Conservation (phyloP, 2,113 vertebrate genomes). For the Callaeas wilsoni region DNA sequence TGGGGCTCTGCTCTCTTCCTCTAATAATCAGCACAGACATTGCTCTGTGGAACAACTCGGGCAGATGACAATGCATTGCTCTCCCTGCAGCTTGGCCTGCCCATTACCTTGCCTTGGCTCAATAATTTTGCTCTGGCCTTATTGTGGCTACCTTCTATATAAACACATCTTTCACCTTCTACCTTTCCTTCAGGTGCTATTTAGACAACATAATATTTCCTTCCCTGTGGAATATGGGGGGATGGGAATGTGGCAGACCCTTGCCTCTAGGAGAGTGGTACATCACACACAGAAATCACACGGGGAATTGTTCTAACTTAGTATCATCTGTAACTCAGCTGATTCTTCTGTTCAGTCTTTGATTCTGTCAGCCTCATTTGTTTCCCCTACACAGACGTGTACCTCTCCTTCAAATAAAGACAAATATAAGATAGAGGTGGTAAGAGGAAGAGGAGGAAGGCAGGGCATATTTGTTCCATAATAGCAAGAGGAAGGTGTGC, state of each 20-base stretch:
- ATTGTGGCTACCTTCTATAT: not conserved
- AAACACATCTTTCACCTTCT: not conserved
- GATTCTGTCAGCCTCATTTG: not conserved
- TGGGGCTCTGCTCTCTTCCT: not conserved
- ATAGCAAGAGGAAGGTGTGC: not conserved
- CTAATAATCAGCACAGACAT: not conserved
- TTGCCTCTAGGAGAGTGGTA: not conserved
- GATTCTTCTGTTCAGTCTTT: not conserved
- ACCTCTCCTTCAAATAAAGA: not conserved
- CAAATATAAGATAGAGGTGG: not conserved
- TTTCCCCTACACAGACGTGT: not conserved
- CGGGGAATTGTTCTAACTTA: not conserved
- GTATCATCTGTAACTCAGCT: not conserved
- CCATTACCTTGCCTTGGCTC: not conserved
- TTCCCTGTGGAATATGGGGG: not conserved
- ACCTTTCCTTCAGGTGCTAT: not conserved
- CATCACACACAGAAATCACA: not conserved
- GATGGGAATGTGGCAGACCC: not conserved
- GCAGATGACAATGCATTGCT: not conserved
- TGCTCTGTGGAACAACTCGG: not conserved
- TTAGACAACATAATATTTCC: not conserved
- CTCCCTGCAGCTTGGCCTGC: not conserved
- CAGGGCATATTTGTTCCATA: not conserved
- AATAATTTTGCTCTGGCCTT: not conserved
- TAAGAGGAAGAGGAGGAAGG: not conserved